Percentiles rank a stretch among this genome's conserved stretches.
phyloP scores from a whole-genome alignment of 2,797 vertebrate genomes.

The Tinamus major region DNA sequence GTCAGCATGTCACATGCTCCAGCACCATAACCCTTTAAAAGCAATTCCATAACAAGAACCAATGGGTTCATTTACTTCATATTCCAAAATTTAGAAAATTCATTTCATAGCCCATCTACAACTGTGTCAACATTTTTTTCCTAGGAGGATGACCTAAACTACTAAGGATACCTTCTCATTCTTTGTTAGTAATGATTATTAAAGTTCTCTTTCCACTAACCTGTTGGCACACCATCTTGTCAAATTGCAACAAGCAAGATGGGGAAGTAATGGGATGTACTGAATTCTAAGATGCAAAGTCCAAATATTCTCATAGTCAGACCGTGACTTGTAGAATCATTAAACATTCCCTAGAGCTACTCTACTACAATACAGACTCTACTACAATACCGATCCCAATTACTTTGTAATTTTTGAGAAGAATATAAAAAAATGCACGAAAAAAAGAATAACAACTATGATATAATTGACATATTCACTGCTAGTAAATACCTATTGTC shows the following conservation, averaged over 20 bases:
- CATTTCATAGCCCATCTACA: slow-evolving; percentile 3
- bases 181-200: neutral
- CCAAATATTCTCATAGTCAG: neutral
- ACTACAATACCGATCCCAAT: neutral
- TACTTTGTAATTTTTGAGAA: neutral
- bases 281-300: neutral
- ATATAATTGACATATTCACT: neutral
- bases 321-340: neutral
- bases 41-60: neutral
- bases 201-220: neutral
- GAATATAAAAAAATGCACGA: neutral
- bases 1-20: neutral
- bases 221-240: neutral
- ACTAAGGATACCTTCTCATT: neutral
- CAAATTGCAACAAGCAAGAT: neutral
- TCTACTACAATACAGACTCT: neutral
- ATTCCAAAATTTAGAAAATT: neutral
- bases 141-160: fast-evolving
- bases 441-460: neutral
- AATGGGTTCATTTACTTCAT: neutral
- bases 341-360: neutral
- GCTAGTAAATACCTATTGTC: neutral
- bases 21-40: neutral
- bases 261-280: neutral
- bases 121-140: neutral